phyloP scores from a whole-genome alignment of 2,888 invertebrate genomes.

The Drosophila algonquin region DNA sequence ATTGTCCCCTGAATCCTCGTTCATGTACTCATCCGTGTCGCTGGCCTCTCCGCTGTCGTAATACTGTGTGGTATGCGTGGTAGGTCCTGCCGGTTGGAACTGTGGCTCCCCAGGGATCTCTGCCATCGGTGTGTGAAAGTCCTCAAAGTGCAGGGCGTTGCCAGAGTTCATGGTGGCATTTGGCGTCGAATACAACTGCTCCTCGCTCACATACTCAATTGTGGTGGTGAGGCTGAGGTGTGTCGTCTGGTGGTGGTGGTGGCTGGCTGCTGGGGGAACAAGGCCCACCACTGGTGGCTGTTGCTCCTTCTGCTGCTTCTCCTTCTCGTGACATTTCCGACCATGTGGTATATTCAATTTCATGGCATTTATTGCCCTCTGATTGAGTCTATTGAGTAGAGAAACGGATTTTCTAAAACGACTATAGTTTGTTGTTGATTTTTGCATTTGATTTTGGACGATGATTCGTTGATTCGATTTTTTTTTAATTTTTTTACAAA shows the following conservation, averaged over 20 bases:
- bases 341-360: constrained; percentile 82
- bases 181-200: constrained; percentile 81
- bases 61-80: constrained; percentile 62
- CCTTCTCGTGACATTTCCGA: constrained; percentile 30
- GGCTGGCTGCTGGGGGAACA: constrained; percentile 2
- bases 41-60: constrained; percentile 69
- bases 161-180: constrained; percentile 80
- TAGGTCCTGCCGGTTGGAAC: constrained; percentile 44
- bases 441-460: constrained; percentile 36
- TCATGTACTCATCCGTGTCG: constrained; percentile 61
- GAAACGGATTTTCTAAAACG: constrained; percentile 84
- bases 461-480: constrained; percentile 49
- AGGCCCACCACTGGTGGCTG: constrained; percentile 1
- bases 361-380: constrained; percentile 83
- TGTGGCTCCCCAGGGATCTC: constrained; percentile 74
- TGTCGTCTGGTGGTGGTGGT: constrained; percentile 13
- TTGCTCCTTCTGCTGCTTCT: constrained; percentile 40
- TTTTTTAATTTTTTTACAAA: constrained; percentile 30
- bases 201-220: constrained; percentile 73
- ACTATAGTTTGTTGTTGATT: constrained; percentile 53
- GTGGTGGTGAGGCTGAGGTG: constrained; percentile 51
- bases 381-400: constrained; percentile 84
- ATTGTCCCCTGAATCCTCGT: constrained; percentile 75
- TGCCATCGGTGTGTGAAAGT: constrained; percentile 81
- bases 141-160: constrained; percentile 68